Evolutionary conservation across 2,888 invertebrate species (phyloP).

Genomic region (Lottia gigantea): DNA sequence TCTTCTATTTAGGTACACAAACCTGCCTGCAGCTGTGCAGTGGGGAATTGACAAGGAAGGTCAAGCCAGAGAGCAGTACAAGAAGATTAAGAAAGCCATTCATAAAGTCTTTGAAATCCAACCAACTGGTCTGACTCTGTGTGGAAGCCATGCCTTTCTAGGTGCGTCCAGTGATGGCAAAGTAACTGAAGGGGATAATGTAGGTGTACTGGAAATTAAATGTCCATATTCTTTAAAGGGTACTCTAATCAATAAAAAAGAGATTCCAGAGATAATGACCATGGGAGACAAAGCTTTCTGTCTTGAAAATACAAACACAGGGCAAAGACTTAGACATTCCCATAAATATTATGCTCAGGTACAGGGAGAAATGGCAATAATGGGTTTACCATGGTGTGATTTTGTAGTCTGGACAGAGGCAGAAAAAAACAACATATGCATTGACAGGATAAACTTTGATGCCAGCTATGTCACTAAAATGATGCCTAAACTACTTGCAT

Average conservation of each 20-base stretch:
- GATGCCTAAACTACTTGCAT: too few relatives aligned
- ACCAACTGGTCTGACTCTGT: constrained; percentile 16
- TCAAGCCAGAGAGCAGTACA: constrained; percentile 10
- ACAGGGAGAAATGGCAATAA: constrained; percentile 20
- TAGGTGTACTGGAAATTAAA: constrained; percentile 20
- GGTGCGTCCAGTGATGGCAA: constrained; percentile 21
- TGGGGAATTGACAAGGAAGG: constrained; percentile 19
- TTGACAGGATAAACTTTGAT: constrained; percentile 15
- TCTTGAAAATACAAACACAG: background rate
- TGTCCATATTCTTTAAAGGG: constrained; percentile 21
- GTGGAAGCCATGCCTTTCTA: constrained; percentile 12
- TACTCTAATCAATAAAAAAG: background rate
- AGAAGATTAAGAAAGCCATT: background rate
- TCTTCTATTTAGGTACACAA: constrained; percentile 12
- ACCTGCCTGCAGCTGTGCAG: constrained; percentile 12
- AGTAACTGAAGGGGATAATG: constrained; percentile 1
- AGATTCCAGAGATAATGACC: constrained; percentile 13
- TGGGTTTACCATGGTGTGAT: constrained; percentile 14
- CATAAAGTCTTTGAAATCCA: background rate
- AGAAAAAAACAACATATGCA: constrained; percentile 6
- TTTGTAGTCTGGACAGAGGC: constrained; percentile 23
- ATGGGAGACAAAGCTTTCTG: constrained; percentile 9
- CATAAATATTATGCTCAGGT: constrained; percentile 24
- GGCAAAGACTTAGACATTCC: constrained; percentile 12
- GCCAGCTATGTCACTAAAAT: background rate